Conservation (phyloP, 2,888 invertebrate species). For the Holacanthella duospinosa region DNA sequence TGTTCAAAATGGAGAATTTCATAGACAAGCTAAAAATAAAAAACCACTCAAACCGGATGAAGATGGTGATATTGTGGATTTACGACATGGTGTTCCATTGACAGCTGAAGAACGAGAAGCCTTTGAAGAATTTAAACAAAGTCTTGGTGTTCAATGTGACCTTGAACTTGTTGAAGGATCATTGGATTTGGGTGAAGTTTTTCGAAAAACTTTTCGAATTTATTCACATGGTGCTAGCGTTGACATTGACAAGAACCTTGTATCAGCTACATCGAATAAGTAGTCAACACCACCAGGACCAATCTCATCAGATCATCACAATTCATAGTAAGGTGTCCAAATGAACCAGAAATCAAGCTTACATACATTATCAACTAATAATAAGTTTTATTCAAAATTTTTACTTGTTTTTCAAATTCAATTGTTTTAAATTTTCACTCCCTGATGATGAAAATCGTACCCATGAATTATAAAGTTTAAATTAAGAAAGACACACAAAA, state of each 20-base stretch:
- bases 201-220: conserved; percentile 13
- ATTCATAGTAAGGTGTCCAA: too few species aligned
- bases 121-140: conserved; percentile 8
- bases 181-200: conserved; percentile 13
- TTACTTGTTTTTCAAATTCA: background rate
- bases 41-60: background rate
- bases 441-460: too few species aligned
- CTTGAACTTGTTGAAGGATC: conserved; percentile 11
- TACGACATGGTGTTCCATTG: conserved; percentile 2
- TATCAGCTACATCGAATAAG: background rate
- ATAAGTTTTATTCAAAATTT: background rate
- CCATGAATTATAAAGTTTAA: too few species aligned
- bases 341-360: too few species aligned
- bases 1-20: background rate
- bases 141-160: conserved; percentile 7
- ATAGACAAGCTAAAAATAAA: conserved; percentile 8
- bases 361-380: too few species aligned
- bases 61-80: background rate
- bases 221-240: conserved; percentile 13
- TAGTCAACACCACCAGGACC: background rate
- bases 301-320: too few species aligned
- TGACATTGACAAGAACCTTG: background rate
- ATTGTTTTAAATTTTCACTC: background rate
- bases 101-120: conserved; percentile 8
- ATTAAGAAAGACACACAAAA: too few species aligned